Base-by-base conservation (phyloP, 2,888 invertebrate genomes). In the Odiellus spinosus region DNA sequence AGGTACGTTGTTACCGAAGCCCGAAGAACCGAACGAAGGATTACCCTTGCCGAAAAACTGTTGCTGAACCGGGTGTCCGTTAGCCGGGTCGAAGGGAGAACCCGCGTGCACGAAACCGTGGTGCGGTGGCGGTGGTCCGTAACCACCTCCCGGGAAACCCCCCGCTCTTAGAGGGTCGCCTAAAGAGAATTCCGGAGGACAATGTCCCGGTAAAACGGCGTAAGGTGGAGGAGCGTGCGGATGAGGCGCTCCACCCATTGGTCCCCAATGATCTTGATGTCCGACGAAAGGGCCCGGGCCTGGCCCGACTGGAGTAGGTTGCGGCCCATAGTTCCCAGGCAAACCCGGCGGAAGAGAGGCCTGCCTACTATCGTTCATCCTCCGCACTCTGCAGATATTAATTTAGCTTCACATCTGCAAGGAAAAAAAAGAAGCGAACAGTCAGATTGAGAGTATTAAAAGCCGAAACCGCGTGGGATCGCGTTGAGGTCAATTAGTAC, bases 301-400 rank as follows among this genome's bases (percentile, higher is more conserved):
- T 14, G 40, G 17, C 10, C 18, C 18, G 17, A n/a, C n/a, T 32
- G 47, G 49, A 34, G 49, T 45, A 47, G 47, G 47, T 36, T 49
- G 49, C 15, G 52, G 52, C 19, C 45, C 49, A 39, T 45, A 52
- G 38, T 43, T 47, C 15, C 48, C 47, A 40, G 52, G 52, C 35
- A 49, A 41, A 42, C 49, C 45, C 44, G 46, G 49, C 36, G 52
- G 52, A 42, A 49, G 49, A 49, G 52, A 47, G 42, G 46, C 52
- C 48, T 52, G 52, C 45, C 52, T 52, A 45, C 44, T 49, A 46
- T 48, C 48, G 41, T 48, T 51, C 51, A 51, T 26, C 8, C 26
- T 26, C 26, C 8, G 26, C 26, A 26, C 26, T 26, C 8, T 26
- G 26, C 26, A 26, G 26, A 26, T 26, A 26, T 26, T 8, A 4